A percentile compares a stretch with the other conserved stretches of the same genome.
These are phyloP conservation scores for Noctua janthina DNA, from an alignment of 2,888 invertebrate species.

Conservation along the genomic window DNA sequence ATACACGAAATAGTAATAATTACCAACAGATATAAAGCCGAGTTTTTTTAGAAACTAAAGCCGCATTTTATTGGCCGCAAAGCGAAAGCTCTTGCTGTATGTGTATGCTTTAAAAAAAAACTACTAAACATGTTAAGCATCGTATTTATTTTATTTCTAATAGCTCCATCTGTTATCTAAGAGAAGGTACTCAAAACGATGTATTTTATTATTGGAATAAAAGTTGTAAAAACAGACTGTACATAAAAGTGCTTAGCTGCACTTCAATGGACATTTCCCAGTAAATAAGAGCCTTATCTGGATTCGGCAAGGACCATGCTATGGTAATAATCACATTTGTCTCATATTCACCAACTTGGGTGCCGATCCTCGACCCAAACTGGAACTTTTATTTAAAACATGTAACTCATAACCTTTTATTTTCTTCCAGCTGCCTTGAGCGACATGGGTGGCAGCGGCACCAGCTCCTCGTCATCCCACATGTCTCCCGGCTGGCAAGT, in stretches of 20 bases:
- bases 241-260: too few species aligned
- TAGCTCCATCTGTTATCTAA: not conserved
- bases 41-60: too few species aligned
- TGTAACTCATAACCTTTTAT: not conserved
- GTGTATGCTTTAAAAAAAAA: too few species aligned
- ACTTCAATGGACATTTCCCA: not conserved
- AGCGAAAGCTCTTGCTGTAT: too few species aligned
- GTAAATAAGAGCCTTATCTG: not conserved
- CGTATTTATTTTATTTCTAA: not conserved
- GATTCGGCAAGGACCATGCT: not conserved
- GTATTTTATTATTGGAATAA: not conserved
- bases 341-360: not conserved
- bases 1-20: too few species aligned
- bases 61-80: too few species aligned
- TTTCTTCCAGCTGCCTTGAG: slow-evolving; percentile 80
- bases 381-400: not conserved
- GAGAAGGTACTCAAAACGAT: not conserved
- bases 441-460: slow-evolving; percentile 87
- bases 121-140: not conserved
- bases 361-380: too few species aligned
- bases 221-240: not conserved
- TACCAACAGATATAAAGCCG: too few species aligned
- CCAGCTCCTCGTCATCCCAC: slow-evolving; percentile 87
- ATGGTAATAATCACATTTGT: not conserved
- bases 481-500: slow-evolving; percentile 89